A percentile compares a stretch with the other conserved stretches of the same genome.
Evolutionary conservation across 2,797 vertebrate genomes (phyloP).

Genomic region (Tachyglossus aculeatus): DNA sequence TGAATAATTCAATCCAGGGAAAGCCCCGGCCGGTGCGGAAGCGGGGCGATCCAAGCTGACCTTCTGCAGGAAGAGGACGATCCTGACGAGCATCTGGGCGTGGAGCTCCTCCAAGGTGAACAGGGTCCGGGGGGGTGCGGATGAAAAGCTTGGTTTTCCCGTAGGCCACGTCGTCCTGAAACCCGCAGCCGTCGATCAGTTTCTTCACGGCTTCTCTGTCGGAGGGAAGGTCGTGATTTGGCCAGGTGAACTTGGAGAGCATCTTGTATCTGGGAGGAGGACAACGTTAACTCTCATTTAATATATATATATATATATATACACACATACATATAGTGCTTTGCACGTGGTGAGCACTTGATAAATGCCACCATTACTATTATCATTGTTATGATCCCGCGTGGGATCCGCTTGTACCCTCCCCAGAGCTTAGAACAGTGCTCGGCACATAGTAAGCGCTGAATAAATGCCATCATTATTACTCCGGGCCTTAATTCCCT

Average conservation of each 20-base stretch:
- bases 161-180: slow-evolving; percentile 92
- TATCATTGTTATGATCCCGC: too few species aligned
- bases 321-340: too few species aligned
- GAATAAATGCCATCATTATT: too few species aligned
- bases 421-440: too few species aligned
- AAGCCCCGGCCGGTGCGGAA: too few species aligned
- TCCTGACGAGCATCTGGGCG: slow-evolving; percentile 89
- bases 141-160: slow-evolving; percentile 97
- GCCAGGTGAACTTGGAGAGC: slow-evolving; percentile 97
- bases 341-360: too few species aligned
- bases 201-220: slow-evolving; percentile 90
- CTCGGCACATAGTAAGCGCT: too few species aligned
- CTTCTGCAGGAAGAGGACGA: slow-evolving; percentile 98
- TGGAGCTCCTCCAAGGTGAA: slow-evolving; percentile 95
- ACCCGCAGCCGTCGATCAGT: slow-evolving; percentile 87
- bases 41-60: slow-evolving; percentile 73
- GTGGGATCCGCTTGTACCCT: too few species aligned
- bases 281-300: neutral
- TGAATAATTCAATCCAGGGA: too few species aligned
- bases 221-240: slow-evolving; percentile 91
- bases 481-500: too few species aligned
- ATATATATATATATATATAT: too few species aligned
- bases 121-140: slow-evolving; percentile 91
- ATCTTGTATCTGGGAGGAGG: slow-evolving; percentile 89
- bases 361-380: too few species aligned